Evolutionary conservation across 1,140 invertebrate genomes (phyloP), one percentile per base, ranked within the genome.

Genomic region (Heliconius eleuchia): DNA sequence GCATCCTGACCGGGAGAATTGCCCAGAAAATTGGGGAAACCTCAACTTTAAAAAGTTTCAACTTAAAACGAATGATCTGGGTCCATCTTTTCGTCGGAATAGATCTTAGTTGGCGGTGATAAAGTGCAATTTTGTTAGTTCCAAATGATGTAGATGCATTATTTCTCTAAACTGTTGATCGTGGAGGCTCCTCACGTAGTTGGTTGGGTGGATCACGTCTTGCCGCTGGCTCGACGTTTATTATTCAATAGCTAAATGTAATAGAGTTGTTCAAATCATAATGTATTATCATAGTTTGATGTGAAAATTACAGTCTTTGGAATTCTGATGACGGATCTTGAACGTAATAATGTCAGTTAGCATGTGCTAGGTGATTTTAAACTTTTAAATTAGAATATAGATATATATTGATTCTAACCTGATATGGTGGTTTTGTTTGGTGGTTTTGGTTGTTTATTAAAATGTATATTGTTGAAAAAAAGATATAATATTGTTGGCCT

Each of bases 171-270:
- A 73, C 80, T 77, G 82, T 74, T 71, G 77, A 73, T 76, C 88
- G 73, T 75, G 78, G 76, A 90, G 80, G 86, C 89, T 60, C 70
- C 84, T 86, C 89, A 90, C 88, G 89, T 90, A 81, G 55, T 37
- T 73, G 66, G 76, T 78, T 74, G 86, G 87, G 83, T 81, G 82
- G 87, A 87, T 91, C 89, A 91, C 89, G 89, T 89, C 87, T 85
- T 86, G 80, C 78, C 84, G 82, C 82, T 85, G 88, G 81, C 82
- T 80, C 84, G 83, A 78, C 87, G 87, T 91, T 89, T 91, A 90
- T 91, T 91, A 91, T 91, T 89, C 89, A 90, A 88, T 90, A 89
- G 88, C 84, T 88, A 89, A 89, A 89, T 85, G 86, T 90, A 87
- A 91, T 89, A 88, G 88, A 89, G 83, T 89, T 88, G 87, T 90